Base-by-base conservation (phyloP, 2,888 invertebrate species). In the Mimas tiliae region DNA sequence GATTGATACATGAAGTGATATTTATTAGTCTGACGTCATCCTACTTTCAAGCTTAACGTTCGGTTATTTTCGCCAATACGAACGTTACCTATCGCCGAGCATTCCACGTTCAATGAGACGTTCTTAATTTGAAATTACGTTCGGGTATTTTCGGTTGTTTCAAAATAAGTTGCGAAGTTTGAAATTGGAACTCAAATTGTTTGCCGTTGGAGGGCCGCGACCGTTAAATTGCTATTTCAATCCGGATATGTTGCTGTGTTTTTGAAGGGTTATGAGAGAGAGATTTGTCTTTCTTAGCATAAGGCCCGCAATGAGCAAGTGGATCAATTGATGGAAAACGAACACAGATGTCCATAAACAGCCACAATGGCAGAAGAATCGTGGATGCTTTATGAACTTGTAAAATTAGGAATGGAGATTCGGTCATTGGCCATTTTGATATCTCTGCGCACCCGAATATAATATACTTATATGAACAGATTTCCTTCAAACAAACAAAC, bases 41-140 rank as follows among this genome's bases (percentile, higher is more conserved):
- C 6, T 38, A 3, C 45, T 38, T 58, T 58, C 19, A 16, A 42
- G 38, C 19, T 42, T n/a, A n/a, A 42, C 58, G 58, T 58, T 58
- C 58, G 58, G 58, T 11, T 58, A 58, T 58, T 58, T 58, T 58
- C 58, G 58, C 42, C 8, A 19, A 14, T 19, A 58, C 58, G 58
- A 42, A 58, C 19, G 58, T 42, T 42, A n/a, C 58, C 58, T 19
- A 58, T 42, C 58, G 58, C 58, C 58, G 19, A 12, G 19, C 58
- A 58, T 58, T 58, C 58, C 58, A 19, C 58, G 58, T 58, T 58
- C 58, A 58, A 58, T 58, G 58, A 58, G 58, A 58, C 58, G 58
- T 58, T 58, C 58, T 58, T 58, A 58, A 58, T 58, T 58, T 58
- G 58, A 58, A 42, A 58, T 58, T 58, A 58, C 42, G 58, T 58